Percentiles rank a stretch among this genome's conserved stretches.
Conservation (phyloP, 2,113 vertebrate genomes). For the Nymphicus hollandicus region DNA sequence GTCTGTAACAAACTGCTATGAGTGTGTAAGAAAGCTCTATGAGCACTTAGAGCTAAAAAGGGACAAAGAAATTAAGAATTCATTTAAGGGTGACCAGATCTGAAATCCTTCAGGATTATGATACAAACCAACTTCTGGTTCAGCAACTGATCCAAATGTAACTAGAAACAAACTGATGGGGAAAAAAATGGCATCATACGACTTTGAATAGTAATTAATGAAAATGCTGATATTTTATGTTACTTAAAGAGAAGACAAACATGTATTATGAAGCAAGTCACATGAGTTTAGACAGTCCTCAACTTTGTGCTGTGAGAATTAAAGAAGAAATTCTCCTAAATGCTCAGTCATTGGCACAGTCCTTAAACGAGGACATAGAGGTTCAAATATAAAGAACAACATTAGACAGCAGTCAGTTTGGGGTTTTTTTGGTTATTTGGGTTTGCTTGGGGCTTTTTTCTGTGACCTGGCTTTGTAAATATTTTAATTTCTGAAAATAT, state of each 20-base stretch:
- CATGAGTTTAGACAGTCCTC: not conserved
- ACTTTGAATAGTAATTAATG: not conserved
- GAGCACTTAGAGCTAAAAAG: not conserved
- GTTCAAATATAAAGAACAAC: not conserved
- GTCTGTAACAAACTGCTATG: not conserved
- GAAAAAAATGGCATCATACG: rapidly evolving
- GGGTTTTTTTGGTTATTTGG: not conserved
- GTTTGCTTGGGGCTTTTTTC: not conserved
- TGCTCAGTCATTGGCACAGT: not conserved
- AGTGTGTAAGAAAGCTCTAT: not conserved
- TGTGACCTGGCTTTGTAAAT: not conserved
- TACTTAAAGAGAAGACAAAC: not conserved
- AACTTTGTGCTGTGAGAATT: not conserved
- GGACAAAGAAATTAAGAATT: not conserved
- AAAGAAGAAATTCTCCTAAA: not conserved
- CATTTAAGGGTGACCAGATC: not conserved
- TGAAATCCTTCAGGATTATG: not conserved
- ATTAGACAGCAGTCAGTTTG: not conserved
- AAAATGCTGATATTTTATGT: not conserved
- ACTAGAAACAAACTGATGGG: not conserved
- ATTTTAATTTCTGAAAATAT: slow-evolving; percentile 48
- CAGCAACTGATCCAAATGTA: slow-evolving; percentile 6
- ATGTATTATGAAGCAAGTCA: not conserved
- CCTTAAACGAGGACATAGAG: not conserved
- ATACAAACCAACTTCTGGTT: not conserved